Conservation (phyloP, 2,797 vertebrate genomes). For the Apogon talboti region DNA sequence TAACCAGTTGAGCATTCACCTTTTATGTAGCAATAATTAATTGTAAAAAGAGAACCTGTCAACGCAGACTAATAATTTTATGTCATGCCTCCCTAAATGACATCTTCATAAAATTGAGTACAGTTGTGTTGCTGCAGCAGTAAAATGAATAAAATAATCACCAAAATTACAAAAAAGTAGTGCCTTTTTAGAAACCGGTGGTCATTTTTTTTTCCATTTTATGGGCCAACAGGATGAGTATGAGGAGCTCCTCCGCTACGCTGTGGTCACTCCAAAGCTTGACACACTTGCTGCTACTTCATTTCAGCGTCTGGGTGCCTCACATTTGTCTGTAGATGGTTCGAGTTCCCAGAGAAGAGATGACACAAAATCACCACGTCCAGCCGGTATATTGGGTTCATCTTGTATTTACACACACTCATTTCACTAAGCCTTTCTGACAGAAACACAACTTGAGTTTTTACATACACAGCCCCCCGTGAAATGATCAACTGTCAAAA, state of each 20-base stretch:
- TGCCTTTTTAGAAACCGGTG: not conserved
- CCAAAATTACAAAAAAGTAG: not conserved
- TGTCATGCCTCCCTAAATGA: not conserved
- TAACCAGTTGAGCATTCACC: not conserved
- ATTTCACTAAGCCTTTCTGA: constrained; percentile 43
- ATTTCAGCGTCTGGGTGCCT: constrained; percentile 64
- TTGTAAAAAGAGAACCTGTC: not conserved
- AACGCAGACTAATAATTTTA: not conserved
- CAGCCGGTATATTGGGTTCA: constrained; percentile 74
- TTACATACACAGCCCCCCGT: constrained; percentile 36
- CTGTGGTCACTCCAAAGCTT: constrained; percentile 86
- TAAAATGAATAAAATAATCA: not conserved
- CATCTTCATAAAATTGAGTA: not conserved
- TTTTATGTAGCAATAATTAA: too few relatives aligned
- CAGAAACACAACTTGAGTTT: constrained; percentile 43
- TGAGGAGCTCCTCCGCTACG: constrained; percentile 90
- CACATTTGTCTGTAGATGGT: constrained; percentile 60
- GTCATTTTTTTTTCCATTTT: constrained; percentile 6
- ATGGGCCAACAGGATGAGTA: constrained; percentile 87
- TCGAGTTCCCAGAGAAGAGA: constrained; percentile 62
- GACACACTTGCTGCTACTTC: constrained; percentile 63
- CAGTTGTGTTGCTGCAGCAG: not conserved
- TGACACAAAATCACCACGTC: constrained; percentile 55
- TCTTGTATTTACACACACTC: constrained; percentile 24
- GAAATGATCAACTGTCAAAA: constrained; percentile 57